Evolutionary conservation across 1,140 invertebrate genomes (phyloP), one percentile per base, ranked within the genome.

Genomic region (Delia radicum): DNA sequence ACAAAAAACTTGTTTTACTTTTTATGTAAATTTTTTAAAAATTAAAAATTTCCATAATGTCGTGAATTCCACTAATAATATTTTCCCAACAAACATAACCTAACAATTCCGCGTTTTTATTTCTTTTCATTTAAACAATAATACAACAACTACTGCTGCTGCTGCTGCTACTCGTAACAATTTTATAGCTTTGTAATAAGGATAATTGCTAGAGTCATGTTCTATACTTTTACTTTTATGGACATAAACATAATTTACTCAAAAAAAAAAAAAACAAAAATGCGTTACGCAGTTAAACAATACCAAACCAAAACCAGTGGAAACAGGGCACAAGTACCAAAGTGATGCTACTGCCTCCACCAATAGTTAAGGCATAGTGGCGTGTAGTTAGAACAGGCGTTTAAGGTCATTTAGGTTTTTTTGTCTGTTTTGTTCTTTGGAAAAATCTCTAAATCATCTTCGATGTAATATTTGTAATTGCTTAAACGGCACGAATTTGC

Each of bases 131-230:
- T 55, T 55, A 55, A 2, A 42, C 3, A 15, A 42, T 10, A 10
- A 42, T 12, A 10, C 33, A 33, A 7, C 13, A 33, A n/a, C 46
- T 48, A 18, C 15, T 18, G 13, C n/a, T 15, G 15, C 2, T 2
- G 29, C 29, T 26, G 4, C 27, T 21, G 7, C 21, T 55, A 69
- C n/a, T 75, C 8, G 33, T n/a, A 62, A 48, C 42, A 15, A 69
- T 63, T 73, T 73, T 63, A 73, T 73, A 27, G 48, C 55, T 18
- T 71, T 65, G 69, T 76, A 76, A 76, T 76, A 76, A 76, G 75
- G 75, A 76, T 76, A 76, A 76, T 76, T 76, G 75, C 71, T 73
- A 46, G 61, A 76, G 26, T 73, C 75, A 76, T 73, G 65, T 69
- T 69, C 65, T 33, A 21, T 69, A 37, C 65, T 69, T 69, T 69